Base-by-base conservation (phyloP, 2,888 invertebrate species). In the Alloscopus bannaensis region DNA sequence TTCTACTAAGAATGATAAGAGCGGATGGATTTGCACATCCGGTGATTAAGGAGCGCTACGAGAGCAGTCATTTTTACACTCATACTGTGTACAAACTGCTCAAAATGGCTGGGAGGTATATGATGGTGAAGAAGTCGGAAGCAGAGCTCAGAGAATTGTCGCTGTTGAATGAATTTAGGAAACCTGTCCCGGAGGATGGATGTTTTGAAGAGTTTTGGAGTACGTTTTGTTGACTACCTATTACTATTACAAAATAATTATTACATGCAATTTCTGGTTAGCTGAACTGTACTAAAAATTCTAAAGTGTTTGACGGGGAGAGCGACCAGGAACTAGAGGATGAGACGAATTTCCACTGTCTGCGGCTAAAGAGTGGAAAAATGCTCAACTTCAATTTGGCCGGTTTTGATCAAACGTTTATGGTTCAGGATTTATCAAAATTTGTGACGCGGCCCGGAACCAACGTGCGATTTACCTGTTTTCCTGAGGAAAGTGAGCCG, bases 11-110 rank as follows among this genome's bases (percentile, higher is more conserved):
- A 31, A 64, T 64, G 64, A 40, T 64, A 3, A 42, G 24, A 18
- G 64, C 64, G 8, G 64, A 64, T 3, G 64, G 45, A 18, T 64
- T 64, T 64, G 64, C 64, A 6, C 64, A 64, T 22, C 64, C 64
- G 8, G 20, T 31, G 2, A 64, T 64, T 42, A 6, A 13, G 16
- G 42, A 31, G 8, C 2, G 64, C 4, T 45, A 24, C n/a, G 42
- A 42, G 24, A 64, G 42, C 64, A 64, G 64, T 26, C 26, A 3
- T 2, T 45, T 24, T 8, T 40, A 20, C 26, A 42, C 11, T 4
- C 40, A 64, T 24, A 45, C 64, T 18, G 20, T 36, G 11, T 64
- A 64, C 26, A 40, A 45, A 16, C 1, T 64, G 20, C 45, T 64
- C 2, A 24, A 18, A 2, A 62, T 40, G 42, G 62, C 24, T 8